Percentiles rank a stretch among this genome's conserved stretches.
phyloP scores from a whole-genome alignment of 2,113 vertebrate genomes.

The Octodon degus region DNA sequence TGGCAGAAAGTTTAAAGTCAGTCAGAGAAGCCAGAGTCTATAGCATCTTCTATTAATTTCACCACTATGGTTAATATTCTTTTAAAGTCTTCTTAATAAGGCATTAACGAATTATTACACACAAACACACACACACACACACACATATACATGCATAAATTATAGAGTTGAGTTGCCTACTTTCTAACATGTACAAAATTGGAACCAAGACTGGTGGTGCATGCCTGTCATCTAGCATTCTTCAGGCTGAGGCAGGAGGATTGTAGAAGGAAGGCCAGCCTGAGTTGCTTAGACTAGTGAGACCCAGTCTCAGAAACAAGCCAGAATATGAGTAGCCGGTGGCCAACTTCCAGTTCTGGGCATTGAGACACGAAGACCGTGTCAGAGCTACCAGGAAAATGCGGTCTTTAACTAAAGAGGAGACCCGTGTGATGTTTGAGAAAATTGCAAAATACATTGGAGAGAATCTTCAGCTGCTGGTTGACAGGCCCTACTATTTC shows the following conservation, averaged over 20 bases:
- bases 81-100: neutral
- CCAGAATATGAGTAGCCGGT: neutral
- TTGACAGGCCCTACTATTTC: conserved; percentile 97
- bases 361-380: neutral
- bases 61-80: neutral
- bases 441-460: conserved; percentile 95
- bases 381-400: conserved; percentile 83
- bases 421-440: conserved; percentile 94
- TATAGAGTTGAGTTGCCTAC: neutral
- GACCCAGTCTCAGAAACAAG: neutral
- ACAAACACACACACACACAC: neutral
- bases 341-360: conserved; percentile 67
- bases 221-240: neutral
- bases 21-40: neutral
- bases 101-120: neutral
- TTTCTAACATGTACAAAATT: neutral
- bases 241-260: neutral
- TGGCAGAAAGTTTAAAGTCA: neutral
- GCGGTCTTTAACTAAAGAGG: conserved; percentile 95
- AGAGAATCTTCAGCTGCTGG: conserved; percentile 95
- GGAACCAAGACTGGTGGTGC: neutral
- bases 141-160: neutral
- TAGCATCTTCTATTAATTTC: neutral
- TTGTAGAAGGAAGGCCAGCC: neutral
- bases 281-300: neutral